Evolutionary conservation across 2,797 vertebrate species (phyloP).

Genomic region (Chloroceryle inda): DNA sequence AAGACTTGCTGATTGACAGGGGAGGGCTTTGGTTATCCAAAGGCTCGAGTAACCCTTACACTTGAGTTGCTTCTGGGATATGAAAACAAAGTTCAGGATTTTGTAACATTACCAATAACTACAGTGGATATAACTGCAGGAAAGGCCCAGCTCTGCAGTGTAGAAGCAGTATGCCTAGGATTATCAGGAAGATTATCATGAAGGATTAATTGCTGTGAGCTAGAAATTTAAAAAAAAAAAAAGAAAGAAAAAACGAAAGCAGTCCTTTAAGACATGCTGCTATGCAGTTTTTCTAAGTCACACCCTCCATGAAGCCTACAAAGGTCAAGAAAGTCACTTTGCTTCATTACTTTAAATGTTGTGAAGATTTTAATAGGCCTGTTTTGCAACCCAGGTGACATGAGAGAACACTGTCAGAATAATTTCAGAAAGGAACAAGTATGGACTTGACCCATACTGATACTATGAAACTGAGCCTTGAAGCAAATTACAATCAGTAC

Average conservation of each 20-base stretch:
- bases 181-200: neutral
- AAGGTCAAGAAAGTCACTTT: conserved; percentile 23
- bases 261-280: neutral
- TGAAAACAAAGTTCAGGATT: neutral
- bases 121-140: neutral
- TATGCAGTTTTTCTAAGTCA: neutral
- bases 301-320: neutral
- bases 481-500: neutral
- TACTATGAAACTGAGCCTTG: neutral
- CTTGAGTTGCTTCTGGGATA: neutral
- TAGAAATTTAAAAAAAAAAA: neutral
- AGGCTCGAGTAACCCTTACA: neutral
- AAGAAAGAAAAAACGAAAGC: neutral
- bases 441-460: neutral
- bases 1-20: neutral
- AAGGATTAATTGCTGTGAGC: neutral
- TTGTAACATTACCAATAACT: neutral
- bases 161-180: neutral
- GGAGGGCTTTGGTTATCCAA: neutral
- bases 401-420: neutral
- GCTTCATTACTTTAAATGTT: conserved; percentile 1
- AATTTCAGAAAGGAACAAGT: neutral
- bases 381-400: neutral
- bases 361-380: neutral
- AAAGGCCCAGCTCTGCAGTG: neutral